phyloP scores from a whole-genome alignment of 2,797 vertebrate genomes.

The Chloroceryle inda region DNA sequence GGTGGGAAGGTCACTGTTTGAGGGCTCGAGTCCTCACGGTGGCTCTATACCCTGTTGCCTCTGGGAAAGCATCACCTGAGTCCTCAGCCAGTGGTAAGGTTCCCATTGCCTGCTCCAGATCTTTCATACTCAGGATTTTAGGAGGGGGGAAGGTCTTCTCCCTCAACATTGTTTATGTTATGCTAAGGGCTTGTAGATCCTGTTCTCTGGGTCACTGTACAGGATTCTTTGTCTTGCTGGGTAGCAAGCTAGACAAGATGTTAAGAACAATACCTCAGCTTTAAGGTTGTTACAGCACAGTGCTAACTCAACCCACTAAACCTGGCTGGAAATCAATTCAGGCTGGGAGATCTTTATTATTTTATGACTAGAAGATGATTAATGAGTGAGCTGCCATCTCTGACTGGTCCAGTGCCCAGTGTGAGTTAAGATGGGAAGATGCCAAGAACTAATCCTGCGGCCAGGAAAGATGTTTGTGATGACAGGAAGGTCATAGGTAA shows the following conservation, averaged over 20 bases:
- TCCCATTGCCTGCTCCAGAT: background rate
- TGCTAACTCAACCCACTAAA: background rate
- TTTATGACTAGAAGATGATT: background rate
- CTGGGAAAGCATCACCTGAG: background rate
- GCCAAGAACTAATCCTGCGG: background rate
- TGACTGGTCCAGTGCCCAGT: background rate
- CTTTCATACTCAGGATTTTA: background rate
- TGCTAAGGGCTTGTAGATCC: background rate
- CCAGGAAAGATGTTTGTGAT: background rate
- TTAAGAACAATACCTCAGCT: background rate
- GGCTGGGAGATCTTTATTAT: background rate
- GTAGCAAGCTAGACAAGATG: background rate
- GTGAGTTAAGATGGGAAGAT: background rate
- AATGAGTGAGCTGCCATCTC: background rate
- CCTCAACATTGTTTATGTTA: background rate
- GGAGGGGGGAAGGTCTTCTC: background rate
- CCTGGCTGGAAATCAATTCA: background rate
- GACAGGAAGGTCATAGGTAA: background rate
- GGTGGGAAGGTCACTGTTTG: background rate
- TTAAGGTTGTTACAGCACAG: background rate
- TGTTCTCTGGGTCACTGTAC: background rate
- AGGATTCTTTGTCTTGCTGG: background rate
- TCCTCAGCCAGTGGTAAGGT: background rate
- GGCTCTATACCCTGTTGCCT: background rate
- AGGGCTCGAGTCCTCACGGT: accelerated